Evolutionary conservation across 2,888 invertebrate species (phyloP).

Genomic region (Anorthoa munda): DNA sequence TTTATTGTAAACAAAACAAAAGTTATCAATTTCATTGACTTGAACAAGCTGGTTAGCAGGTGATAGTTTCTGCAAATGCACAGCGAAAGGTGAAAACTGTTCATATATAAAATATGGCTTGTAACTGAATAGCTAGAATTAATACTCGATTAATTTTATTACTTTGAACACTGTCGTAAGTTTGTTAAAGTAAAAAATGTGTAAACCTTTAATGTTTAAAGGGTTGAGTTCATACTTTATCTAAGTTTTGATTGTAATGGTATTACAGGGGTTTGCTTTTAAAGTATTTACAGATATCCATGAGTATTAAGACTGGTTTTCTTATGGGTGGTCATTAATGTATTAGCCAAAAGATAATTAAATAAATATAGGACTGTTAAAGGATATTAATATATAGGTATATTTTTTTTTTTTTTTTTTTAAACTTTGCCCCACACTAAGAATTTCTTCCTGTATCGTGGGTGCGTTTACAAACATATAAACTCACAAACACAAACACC

Average conservation of each 20-base stretch:
- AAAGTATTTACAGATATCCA: constrained; percentile 15
- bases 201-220: constrained; percentile 19
- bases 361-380: not conserved
- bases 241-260: constrained; percentile 4
- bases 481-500: no score
- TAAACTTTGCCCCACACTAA: no score
- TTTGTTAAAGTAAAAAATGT: constrained; percentile 31
- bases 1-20: constrained; percentile 31
- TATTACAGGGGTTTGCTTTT: constrained; percentile 27
- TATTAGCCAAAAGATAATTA: not conserved
- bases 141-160: constrained; percentile 52
- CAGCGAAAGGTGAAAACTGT: constrained; percentile 59
- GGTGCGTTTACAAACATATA: no score
- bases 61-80: constrained; percentile 39
- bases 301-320: not conserved
- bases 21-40: constrained; percentile 50
- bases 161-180: constrained; percentile 27
- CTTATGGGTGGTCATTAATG: constrained; percentile 12
- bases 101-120: constrained; percentile 23
- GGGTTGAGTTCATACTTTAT: constrained; percentile 19
- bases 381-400: no score
- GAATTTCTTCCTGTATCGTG: no score
- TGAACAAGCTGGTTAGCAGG: constrained; percentile 44
- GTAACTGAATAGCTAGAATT: constrained; percentile 51
- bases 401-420: no score